Percentiles rank a stretch among this genome's conserved stretches.
Evolutionary conservation across 2,797 vertebrate genomes (phyloP).

Genomic region (Chelon auratus): DNA sequence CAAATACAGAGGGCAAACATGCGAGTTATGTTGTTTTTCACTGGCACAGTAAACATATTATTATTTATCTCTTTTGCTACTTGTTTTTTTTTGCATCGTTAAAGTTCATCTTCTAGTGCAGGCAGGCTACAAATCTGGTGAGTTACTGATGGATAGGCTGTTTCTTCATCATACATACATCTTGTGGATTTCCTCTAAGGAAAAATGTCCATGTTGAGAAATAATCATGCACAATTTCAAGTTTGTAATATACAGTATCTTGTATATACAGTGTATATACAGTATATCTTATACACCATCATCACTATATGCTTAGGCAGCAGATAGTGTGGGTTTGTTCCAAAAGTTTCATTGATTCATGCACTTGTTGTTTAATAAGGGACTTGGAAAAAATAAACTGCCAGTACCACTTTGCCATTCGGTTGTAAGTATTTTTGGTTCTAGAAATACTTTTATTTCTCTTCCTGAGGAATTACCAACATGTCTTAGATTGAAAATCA

Average conservation of each 20-base stretch:
- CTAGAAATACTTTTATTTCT: neutral
- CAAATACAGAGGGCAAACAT: constrained; percentile 17
- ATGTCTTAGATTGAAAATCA: constrained; percentile 12
- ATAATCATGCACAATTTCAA: no score
- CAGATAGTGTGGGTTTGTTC: neutral
- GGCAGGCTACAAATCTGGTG: neutral
- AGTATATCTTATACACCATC: no score
- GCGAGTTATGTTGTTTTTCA: neutral
- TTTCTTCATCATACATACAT: neutral
- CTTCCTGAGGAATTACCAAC: constrained; percentile 13
- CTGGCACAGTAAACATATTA: constrained; percentile 5
- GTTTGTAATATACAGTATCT: no score
- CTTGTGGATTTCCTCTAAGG: no score
- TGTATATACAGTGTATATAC: no score
- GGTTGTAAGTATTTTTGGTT: neutral
- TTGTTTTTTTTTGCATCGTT: constrained; percentile 4
- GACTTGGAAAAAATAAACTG: neutral
- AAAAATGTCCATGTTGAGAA: no score
- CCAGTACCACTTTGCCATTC: constrained; percentile 3
- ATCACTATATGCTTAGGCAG: no score
- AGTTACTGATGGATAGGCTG: neutral
- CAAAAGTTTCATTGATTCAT: neutral
- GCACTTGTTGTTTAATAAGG: neutral
- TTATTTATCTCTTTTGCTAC: neutral
- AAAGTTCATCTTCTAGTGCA: constrained; percentile 1